Conservation (phyloP, 2,797 vertebrate species). For the Lacerta agilis region DNA sequence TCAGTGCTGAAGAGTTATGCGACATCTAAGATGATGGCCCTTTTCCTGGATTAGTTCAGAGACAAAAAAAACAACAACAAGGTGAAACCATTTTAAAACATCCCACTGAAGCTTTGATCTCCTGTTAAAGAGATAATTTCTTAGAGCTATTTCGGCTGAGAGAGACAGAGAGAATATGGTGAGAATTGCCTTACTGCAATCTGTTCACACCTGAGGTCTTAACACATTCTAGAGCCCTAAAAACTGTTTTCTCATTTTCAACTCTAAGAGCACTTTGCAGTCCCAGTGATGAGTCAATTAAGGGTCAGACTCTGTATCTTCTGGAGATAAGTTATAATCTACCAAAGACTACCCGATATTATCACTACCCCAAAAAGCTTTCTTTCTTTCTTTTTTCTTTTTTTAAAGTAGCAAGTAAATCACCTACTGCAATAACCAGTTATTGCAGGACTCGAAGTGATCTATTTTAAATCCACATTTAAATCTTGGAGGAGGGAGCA, state of each 20-base stretch:
- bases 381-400: no score
- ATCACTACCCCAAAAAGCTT: constrained; percentile 34
- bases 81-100: background rate
- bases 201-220: constrained; percentile 55
- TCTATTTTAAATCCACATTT: constrained; percentile 32
- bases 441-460: constrained; percentile 9
- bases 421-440: constrained; percentile 53
- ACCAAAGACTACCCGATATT: constrained; percentile 43
- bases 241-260: constrained; percentile 46
- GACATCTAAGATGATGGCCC: background rate
- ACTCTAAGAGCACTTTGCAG: constrained; percentile 32
- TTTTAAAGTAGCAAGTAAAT: constrained; percentile 25
- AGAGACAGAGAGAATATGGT: constrained; percentile 4
- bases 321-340: constrained; percentile 60
- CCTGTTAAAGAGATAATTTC: constrained; percentile 15
- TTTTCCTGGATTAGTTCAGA: background rate
- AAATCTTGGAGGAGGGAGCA: background rate
- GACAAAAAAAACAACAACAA: background rate
- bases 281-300: constrained; percentile 54
- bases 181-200: constrained; percentile 44
- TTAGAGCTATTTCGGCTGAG: background rate
- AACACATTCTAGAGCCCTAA: constrained; percentile 48
- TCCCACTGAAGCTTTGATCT: background rate
- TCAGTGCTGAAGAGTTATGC: background rate
- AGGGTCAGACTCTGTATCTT: constrained; percentile 53